These are phyloP conservation scores for Adela reaumurella DNA, from an alignment of 2,888 invertebrate genomes.

Conservation along the genomic window DNA sequence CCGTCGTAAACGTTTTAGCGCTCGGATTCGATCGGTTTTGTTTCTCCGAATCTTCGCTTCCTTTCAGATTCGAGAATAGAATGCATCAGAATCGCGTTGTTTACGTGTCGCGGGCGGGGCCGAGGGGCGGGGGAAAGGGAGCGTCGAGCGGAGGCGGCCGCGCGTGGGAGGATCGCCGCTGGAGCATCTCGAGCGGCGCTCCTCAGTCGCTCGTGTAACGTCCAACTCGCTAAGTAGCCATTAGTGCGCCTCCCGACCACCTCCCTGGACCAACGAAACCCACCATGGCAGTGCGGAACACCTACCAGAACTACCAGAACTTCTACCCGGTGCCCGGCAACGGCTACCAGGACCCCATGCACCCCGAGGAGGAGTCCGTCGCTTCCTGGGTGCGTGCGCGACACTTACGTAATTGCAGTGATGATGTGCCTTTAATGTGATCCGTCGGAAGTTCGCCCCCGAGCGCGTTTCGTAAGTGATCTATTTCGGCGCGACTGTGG, in stretches of 20 bases:
- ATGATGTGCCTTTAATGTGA: not conserved
- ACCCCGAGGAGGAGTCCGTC: constrained; percentile 57
- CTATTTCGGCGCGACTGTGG: not conserved
- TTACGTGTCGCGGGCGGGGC: constrained; percentile 33
- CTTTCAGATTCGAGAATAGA: constrained; percentile 41
- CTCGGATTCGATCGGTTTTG: no score
- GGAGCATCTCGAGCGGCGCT: not conserved
- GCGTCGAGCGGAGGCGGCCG: not conserved
- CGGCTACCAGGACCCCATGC: constrained; percentile 50
- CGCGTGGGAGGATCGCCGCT: not conserved
- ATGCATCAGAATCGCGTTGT: constrained; percentile 50
- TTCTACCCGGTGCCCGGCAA: constrained; percentile 54
- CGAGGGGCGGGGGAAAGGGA: constrained; percentile 36
- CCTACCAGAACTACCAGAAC: constrained; percentile 46
- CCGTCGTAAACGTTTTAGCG: no score
- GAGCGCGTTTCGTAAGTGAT: not conserved
- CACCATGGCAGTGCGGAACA: constrained; percentile 37
- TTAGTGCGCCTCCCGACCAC: not conserved
- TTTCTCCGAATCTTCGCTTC: not conserved
- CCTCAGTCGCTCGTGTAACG: not conserved
- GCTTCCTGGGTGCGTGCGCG: constrained; percentile 56
- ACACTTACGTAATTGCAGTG: not conserved
- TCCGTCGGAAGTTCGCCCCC: not conserved
- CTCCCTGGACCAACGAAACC: constrained; percentile 19
- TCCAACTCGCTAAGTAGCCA: not conserved